A percentile compares a stretch with the other conserved stretches of the same genome.
Conservation (phyloP, 2,888 invertebrate genomes). For the Dryococelus australis region DNA sequence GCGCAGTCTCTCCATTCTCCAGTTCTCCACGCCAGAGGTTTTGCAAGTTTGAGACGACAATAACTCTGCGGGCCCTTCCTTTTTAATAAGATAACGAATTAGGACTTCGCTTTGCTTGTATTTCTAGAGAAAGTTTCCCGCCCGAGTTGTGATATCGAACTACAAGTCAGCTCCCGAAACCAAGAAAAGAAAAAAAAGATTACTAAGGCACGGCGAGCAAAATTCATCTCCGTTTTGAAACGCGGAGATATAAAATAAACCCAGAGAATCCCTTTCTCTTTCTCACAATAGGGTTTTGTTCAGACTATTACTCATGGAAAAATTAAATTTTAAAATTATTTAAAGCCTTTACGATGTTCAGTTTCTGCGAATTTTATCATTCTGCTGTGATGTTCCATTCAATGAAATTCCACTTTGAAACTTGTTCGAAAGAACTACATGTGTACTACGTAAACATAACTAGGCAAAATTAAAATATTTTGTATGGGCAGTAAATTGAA, state of each 20-base stretch:
- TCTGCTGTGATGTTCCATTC: no score
- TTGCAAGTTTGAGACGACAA: constrained; percentile 9
- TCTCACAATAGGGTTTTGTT: no score
- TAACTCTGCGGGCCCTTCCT: background rate
- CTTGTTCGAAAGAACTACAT: no score
- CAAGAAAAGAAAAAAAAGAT: background rate
- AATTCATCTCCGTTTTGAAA: background rate
- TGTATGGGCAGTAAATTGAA: no score
- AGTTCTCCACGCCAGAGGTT: background rate
- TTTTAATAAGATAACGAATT: constrained; percentile 1
- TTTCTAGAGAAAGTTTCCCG: background rate
- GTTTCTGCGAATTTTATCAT: no score
- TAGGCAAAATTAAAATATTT: no score
- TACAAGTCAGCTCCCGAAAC: background rate
- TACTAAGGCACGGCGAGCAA: background rate
- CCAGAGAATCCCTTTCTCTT: no score
- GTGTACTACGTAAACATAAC: no score
- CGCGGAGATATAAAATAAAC: background rate
- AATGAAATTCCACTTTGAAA: no score
- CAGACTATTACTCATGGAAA: no score
- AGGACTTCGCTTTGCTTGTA: background rate
- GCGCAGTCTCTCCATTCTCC: background rate
- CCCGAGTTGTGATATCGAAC: constrained; percentile 7
- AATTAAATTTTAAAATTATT: no score
- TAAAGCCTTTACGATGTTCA: no score